Base-by-base conservation (phyloP, 1,140 invertebrate genomes). In the Phymastichus coffea region DNA sequence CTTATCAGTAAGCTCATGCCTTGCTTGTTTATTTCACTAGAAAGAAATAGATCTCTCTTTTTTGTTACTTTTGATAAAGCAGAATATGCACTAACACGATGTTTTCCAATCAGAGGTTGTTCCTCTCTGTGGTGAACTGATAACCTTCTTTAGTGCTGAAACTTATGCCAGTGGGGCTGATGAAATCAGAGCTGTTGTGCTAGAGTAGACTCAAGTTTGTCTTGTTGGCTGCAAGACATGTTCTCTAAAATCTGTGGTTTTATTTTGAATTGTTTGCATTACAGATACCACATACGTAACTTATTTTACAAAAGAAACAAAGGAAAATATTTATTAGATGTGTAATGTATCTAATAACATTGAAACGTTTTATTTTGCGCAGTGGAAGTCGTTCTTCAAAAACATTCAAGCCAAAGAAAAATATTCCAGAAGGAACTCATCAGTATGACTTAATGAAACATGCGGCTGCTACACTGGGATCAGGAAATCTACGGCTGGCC, bases 401-500 rank as follows among this genome's bases (percentile, higher is more conserved):
- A 83, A 96, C 96, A 41, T 99, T 99, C 76, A 98, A 98, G 78
- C 97, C 97, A 61, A 98, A 98, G 81, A 98, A 98, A 77, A 98
- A 98, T 80, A 99, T 99, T 73, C 95, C 95, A 4, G 97, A 99
- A 82, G 96, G 95, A 41, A 98, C 95, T 9, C 95, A 98, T 84
- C 96, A 98, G 74, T 97, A 98, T 91, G 95, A 99, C 76, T 82
- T 99, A 73, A 98, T 99, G 95, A 96, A 98, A 84, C 97, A 99
- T 87, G 97, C 97, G 22, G 95, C 96, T 19, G 95, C 95, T 15
- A 99, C 97, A 1, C 81, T 99, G 38, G 97, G 97, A 17, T 99
- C 96, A 37, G 97, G 97, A 12, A 99, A 99, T 82, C 82, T 99
- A 43, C 82, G 95, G 59, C 83, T 97, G 30, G 97, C 97, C 44